These are phyloP conservation scores for Drosophila histrio DNA, from an alignment of 2,888 invertebrate genomes.

Conservation along the genomic window DNA sequence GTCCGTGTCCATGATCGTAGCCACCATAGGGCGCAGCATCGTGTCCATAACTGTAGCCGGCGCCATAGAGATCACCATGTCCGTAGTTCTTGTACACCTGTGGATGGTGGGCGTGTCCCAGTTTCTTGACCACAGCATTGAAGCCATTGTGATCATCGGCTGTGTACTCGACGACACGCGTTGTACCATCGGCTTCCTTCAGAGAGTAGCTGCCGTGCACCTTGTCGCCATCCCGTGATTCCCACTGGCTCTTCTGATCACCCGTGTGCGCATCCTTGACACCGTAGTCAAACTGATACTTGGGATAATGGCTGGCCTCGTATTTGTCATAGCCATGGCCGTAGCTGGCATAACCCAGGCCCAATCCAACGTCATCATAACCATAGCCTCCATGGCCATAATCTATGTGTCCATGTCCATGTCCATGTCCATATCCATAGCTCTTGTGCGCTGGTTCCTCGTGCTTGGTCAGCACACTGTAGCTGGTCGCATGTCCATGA, in stretches of 20 bases:
- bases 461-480: slow-evolving; percentile 78
- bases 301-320: slow-evolving; percentile 84
- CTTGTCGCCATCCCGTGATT: slow-evolving; percentile 85
- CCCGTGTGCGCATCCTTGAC: slow-evolving; percentile 85
- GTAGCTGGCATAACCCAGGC: slow-evolving; percentile 39
- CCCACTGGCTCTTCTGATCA: slow-evolving; percentile 85
- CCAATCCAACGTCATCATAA: slow-evolving; percentile 34
- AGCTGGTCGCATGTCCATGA: slow-evolving; percentile 70
- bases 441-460: slow-evolving; percentile 66
- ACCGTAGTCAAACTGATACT: slow-evolving; percentile 85
- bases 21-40: slow-evolving; percentile 49
- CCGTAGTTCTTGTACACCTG: slow-evolving; percentile 69
- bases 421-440: slow-evolving; percentile 35
- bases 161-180: slow-evolving; percentile 85
- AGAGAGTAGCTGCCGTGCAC: slow-evolving; percentile 85
- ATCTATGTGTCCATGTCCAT: slow-evolving; percentile 35
- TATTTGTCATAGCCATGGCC: slow-evolving; percentile 75
- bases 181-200: slow-evolving; percentile 85
- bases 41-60: slow-evolving; percentile 59
- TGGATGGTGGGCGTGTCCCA: slow-evolving; percentile 83
- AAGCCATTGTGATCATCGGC: slow-evolving; percentile 85
- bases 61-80: slow-evolving; percentile 54
- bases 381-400: slow-evolving; percentile 34
- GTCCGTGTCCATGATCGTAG: slow-evolving; percentile 44
- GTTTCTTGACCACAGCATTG: slow-evolving; percentile 85